Base-by-base conservation (phyloP, 2,113 vertebrate species). In the Phainopepla nitens region DNA sequence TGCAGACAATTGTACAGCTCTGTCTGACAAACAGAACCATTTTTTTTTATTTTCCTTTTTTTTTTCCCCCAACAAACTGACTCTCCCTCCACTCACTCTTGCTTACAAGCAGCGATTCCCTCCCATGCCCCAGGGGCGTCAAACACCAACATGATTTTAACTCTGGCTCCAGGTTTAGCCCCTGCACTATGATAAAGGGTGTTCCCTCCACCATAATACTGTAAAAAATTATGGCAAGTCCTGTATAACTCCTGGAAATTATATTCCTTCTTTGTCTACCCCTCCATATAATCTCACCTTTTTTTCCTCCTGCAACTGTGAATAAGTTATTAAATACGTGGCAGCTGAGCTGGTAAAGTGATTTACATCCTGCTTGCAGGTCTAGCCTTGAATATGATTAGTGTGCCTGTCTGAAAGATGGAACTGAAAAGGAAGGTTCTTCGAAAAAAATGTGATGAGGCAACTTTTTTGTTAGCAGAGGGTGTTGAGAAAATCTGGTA, bases 291-390 rank as follows among this genome's bases (percentile, higher is more conserved):
- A 94, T 80, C 75, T 64, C 80, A 91, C 66, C 51, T 49, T 54
- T 82, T 83, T 68, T 50, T 27, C 31, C 49, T 82, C 47, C 69
- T 68, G 20, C 31, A 83, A 51, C 80, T 76, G 75, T 82, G 85
- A 93, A 68, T 91, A 85, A 87, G 84, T 95, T 95, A 93, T 64
- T 91, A 94, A 87, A 85, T 93, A 79, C 10, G 1, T 77, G 76
- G 56, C 77, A 91, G 83, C 89, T 57, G 91, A 95, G 93, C 89
- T 77, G 75, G 81, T 82, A 17, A 80, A 56, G 73, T 80, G 85
- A 82, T 96, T 90, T 97, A 89, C 90, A 22, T 84, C 89, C 91
- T 73, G 68, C 72, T 96, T 73, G 51, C 60, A 80, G 94, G 66
- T 60, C 82, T 60, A 44, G 53, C 58, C 84, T 80, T 80, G 78